These are phyloP conservation scores for Apogon talboti DNA, from an alignment of 2,797 vertebrate species.

Conservation along the genomic window DNA sequence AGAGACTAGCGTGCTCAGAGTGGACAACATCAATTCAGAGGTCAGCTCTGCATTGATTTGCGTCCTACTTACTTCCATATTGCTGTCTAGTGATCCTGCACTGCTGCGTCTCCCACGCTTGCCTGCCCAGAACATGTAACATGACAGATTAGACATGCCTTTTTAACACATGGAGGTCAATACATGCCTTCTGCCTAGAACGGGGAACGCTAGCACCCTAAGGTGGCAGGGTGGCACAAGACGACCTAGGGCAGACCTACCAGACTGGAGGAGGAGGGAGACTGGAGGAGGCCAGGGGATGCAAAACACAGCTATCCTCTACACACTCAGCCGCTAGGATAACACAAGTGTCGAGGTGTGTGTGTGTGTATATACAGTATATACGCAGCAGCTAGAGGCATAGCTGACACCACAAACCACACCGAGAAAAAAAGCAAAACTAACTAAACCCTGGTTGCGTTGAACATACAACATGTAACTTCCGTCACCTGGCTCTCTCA, in stretches of 20 bases:
- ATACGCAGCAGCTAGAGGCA: too few species aligned
- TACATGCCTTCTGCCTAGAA: constrained; percentile 35
- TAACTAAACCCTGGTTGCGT: neutral
- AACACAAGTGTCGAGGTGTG: neutral
- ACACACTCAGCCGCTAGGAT: constrained; percentile 11
- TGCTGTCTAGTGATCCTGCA: constrained; percentile 99
- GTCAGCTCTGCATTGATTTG: constrained; percentile 82
- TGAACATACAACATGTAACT: constrained; percentile 1
- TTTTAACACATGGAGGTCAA: constrained; percentile 73
- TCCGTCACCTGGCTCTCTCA: too few species aligned
- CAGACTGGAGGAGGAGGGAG: constrained; percentile 14
- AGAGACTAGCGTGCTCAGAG: constrained; percentile 72
- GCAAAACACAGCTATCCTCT: constrained; percentile 14
- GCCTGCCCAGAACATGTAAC: constrained; percentile 98
- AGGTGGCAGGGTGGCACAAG: constrained; percentile 34
- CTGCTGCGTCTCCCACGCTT: constrained; percentile 99
- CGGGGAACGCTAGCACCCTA: constrained; percentile 56
- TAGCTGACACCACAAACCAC: constrained; percentile 48
- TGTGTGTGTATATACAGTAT: too few species aligned
- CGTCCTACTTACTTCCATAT: constrained; percentile 99
- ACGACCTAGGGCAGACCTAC: constrained; percentile 40
- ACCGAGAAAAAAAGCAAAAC: neutral
- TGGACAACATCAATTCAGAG: constrained; percentile 81
- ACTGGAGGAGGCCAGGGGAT: constrained; percentile 34
- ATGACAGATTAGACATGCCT: constrained; percentile 91